Conservation (phyloP, 2,888 invertebrate species). For the Erebia aethiops region DNA sequence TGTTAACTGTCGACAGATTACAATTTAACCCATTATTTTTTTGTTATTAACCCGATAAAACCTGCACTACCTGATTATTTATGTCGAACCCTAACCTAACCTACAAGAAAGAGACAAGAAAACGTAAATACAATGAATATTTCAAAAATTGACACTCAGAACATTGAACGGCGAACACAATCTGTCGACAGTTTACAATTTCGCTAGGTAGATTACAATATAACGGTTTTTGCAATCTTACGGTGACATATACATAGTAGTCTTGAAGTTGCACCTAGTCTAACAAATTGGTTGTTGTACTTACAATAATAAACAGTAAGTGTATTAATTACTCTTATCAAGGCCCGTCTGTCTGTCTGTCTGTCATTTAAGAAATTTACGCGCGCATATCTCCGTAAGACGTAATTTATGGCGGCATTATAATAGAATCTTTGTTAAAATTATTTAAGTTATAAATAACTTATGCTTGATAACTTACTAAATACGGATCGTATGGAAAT, state of each 20-base stretch:
- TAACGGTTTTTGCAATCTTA: no score
- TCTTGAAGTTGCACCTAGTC: neutral
- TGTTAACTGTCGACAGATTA: no score
- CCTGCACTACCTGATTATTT: no score
- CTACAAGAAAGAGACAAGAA: no score
- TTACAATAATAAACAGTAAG: constrained; percentile 21
- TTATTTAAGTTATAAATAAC: constrained; percentile 39
- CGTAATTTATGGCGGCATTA: constrained; percentile 42
- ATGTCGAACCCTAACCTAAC: no score
- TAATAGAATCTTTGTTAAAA: constrained; percentile 50
- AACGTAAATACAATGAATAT: no score
- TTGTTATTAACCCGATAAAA: no score
- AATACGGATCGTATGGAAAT: constrained; percentile 33
- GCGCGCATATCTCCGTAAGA: constrained; percentile 42
- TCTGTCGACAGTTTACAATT: no score
- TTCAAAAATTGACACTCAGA: no score
- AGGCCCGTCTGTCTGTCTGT: constrained; percentile 46
- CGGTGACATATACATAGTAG: neutral
- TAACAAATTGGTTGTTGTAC: constrained; percentile 24
- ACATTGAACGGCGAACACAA: no score
- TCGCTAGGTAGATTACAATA: no score
- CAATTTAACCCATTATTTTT: no score
- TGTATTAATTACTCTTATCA: constrained; percentile 45
- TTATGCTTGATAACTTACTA: constrained; percentile 39
- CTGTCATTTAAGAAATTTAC: constrained; percentile 44